Percentiles rank a stretch among this genome's conserved stretches.
Evolutionary conservation across 2,797 vertebrate species (phyloP).

Genomic region (Carcharodon carcharias): DNA sequence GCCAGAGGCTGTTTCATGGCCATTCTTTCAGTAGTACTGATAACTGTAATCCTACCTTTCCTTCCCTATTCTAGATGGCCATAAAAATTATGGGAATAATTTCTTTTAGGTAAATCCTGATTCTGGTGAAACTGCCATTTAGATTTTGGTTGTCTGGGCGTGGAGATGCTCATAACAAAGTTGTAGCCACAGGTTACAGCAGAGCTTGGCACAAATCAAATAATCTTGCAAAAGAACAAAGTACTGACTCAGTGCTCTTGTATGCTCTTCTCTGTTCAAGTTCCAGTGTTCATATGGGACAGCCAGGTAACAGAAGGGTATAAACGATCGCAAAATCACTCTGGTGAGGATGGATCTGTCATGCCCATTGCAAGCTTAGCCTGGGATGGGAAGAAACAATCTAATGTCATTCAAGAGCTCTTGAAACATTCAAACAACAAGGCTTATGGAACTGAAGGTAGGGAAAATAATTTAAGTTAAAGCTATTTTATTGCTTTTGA

Average conservation of each 20-base stretch:
- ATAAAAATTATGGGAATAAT: neutral
- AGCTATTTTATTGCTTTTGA: neutral
- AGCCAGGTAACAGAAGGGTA: slow-evolving; percentile 56
- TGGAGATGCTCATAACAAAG: neutral
- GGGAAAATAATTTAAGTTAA: neutral
- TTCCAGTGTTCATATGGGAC: slow-evolving; percentile 51
- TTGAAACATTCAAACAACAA: slow-evolving; percentile 72
- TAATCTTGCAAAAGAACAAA: neutral
- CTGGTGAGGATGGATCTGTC: neutral
- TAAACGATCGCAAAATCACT: slow-evolving; percentile 42
- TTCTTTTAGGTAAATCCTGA: neutral
- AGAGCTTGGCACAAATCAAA: neutral
- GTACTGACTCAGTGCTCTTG: neutral
- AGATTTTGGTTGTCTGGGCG: neutral
- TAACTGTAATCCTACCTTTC: neutral
- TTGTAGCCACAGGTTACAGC: neutral
- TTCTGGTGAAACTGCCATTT: neutral
- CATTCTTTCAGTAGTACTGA: neutral
- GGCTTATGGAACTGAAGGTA: slow-evolving; percentile 80
- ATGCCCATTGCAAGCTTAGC: neutral
- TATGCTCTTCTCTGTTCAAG: slow-evolving; percentile 39
- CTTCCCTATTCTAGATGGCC: neutral
- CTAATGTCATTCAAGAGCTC: slow-evolving; percentile 68
- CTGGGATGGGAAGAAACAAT: slow-evolving; percentile 52
- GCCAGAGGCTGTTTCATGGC: neutral